Percentiles rank a stretch among this genome's conserved stretches.
phyloP scores from a whole-genome alignment of 2,797 vertebrate species.

The Phaenicophaeus curvirostris region DNA sequence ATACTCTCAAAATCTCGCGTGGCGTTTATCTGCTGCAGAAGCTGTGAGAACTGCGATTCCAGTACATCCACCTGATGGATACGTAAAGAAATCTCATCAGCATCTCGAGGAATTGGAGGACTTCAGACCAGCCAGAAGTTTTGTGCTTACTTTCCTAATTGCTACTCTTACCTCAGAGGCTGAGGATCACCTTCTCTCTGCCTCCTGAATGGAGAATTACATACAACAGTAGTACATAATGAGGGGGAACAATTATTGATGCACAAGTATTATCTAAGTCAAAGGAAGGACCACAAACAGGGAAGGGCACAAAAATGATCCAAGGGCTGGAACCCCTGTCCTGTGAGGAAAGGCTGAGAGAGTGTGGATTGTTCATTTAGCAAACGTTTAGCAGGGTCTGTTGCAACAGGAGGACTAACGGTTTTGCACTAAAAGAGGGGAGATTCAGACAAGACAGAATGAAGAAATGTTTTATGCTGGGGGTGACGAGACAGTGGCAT shows the following conservation, averaged over 20 bases:
- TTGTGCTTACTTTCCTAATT: neutral
- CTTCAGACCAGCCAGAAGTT: neutral
- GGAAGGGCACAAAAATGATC: too few relatives aligned
- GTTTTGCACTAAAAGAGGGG: too few relatives aligned
- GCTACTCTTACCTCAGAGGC: neutral
- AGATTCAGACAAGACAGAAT: too few relatives aligned
- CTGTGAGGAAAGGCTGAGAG: too few relatives aligned
- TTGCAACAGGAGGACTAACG: too few relatives aligned
- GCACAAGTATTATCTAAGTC: neutral
- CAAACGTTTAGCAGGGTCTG: too few relatives aligned
- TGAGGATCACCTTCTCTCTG: neutral
- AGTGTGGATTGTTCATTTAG: too few relatives aligned
- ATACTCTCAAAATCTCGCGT: conserved; percentile 98
- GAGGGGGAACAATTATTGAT: neutral
- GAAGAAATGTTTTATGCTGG: too few relatives aligned
- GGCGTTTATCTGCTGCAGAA: conserved; percentile 95
- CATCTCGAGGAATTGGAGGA: neutral
- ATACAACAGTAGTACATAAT: neutral
- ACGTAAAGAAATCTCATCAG: neutral
- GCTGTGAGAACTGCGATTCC: conserved; percentile 98
- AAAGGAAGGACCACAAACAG: too few relatives aligned
- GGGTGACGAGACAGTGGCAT: too few relatives aligned
- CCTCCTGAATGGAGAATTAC: neutral
- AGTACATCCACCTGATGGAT: conserved; percentile 91
- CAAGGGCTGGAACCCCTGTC: too few relatives aligned